Base-by-base conservation (phyloP, 2,113 vertebrate genomes). In the Brachyhypopomus occidentalis region DNA sequence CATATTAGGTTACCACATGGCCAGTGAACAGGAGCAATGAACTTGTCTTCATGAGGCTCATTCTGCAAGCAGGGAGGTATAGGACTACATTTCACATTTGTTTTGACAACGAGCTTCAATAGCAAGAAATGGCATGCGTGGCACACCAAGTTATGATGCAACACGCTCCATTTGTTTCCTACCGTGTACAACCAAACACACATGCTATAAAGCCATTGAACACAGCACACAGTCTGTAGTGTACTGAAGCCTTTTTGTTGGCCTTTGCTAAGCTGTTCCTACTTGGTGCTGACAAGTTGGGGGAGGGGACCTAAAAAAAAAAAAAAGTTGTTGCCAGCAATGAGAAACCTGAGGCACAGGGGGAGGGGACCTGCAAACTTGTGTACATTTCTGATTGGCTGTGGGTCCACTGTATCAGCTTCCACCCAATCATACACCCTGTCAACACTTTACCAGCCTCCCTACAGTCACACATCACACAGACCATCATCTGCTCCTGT, bases 351-450 rank as follows among this genome's bases (percentile, higher is more conserved):
- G 87, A 86, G 84, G 85, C 86, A 85, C 58, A 80, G 85, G 87
- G 82, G 90, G 89, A 89, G 75, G 85, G 83, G 82, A 45, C 64
- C 79, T 82, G 84, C 84, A 84, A 80, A 78, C 75, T 2, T 27
- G 75, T 86, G 79, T 80, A 63, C 3, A 23, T 78, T 83, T 87
- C 83, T 74, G 82, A 91, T 89, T 92, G 90, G 91, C 14, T 63
- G 12, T 48, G 30, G 58, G 58, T 66, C n/a, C 20, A 56, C 4
- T 20, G 34, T 63, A 75, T 72, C 25, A 67, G 19, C 14, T 71
- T 25, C 72, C 59, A 67, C 34, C 63, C 41, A 62, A 34, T 12
- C 55, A 63, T n/a, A 45, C 14, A 2, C 22, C 22, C 20, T 14
- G n/a, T 52, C 36, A 63, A 34, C 66, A 5, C 1, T 25, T 17